A percentile compares a stretch with the other conserved stretches of the same genome.
phyloP scores from a whole-genome alignment of 2,888 invertebrate genomes.

The Autographa gamma region DNA sequence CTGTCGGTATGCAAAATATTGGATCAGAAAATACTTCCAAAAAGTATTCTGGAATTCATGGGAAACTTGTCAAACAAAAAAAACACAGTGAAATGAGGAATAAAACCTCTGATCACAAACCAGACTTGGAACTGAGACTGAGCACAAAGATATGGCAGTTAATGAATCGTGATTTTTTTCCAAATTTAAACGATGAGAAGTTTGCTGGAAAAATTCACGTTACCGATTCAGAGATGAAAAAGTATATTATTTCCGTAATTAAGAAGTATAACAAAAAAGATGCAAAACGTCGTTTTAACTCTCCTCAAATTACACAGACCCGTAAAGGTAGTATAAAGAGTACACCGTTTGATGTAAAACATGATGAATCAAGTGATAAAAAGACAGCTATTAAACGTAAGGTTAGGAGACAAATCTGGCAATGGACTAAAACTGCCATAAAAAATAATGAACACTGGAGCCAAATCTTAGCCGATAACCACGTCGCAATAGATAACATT shows the following conservation, averaged over 20 bases:
- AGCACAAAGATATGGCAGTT: slow-evolving; percentile 27
- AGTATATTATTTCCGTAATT: slow-evolving; percentile 31
- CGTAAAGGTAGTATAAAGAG: slow-evolving; percentile 14
- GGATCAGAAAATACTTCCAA: not conserved
- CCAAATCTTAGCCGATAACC: slow-evolving; percentile 55
- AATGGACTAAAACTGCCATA: slow-evolving; percentile 58
- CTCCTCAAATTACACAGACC: slow-evolving; percentile 24
- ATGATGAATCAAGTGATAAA: slow-evolving; percentile 14
- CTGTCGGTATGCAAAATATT: not conserved
- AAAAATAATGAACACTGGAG: slow-evolving; percentile 57
- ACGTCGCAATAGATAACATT: slow-evolving; percentile 61
- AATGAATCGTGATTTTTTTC: slow-evolving; percentile 16
- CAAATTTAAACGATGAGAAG: slow-evolving; percentile 19
- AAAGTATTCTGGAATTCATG: not conserved
- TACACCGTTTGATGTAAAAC: not conserved
- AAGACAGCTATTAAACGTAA: slow-evolving; percentile 53
- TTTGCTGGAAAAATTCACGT: slow-evolving; percentile 12
- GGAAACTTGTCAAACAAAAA: not conserved
- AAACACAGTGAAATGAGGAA: not conserved
- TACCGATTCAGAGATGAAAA: slow-evolving; percentile 27
- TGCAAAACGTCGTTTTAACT: slow-evolving; percentile 11
- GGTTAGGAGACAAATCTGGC: slow-evolving; percentile 61
- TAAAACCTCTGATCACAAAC: slow-evolving; percentile 7
- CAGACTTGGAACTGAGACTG: slow-evolving; percentile 16
- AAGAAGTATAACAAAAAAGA: slow-evolving; percentile 29